Evolutionary conservation across 92 coral and sea anemone species (phyloP).

Genomic region (Galaxea fascicularis): DNA sequence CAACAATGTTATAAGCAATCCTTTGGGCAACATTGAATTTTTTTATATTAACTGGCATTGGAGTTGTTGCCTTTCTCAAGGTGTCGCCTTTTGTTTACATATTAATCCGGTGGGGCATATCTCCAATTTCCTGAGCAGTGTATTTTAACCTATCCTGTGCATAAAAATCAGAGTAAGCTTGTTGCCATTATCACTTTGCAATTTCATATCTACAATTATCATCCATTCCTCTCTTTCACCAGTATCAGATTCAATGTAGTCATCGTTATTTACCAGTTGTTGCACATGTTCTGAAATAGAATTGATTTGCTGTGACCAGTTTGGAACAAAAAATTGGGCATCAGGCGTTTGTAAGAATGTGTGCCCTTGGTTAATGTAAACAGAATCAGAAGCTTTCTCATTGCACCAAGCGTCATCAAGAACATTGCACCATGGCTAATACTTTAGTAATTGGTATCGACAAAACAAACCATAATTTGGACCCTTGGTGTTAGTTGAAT

Average conservation of each 20-base stretch:
- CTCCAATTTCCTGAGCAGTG: conserved; percentile 39
- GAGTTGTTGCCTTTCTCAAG: neutral
- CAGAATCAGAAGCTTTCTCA: conserved; percentile 33
- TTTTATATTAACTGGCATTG: conserved; percentile 22
- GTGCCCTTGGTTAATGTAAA: conserved; percentile 37
- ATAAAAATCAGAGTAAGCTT: neutral
- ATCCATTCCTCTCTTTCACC: conserved; percentile 68
- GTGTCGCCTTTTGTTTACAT: conserved; percentile 20
- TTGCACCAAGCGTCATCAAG: conserved; percentile 48
- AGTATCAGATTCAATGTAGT: conserved; percentile 42
- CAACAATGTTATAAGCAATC: conserved; percentile 51
- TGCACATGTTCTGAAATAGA: conserved; percentile 39
- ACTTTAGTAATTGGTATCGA: conserved; percentile 50
- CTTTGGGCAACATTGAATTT: conserved; percentile 40
- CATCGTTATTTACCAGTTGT: conserved; percentile 3
- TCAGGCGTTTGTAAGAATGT: conserved; percentile 36
- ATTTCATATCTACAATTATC: conserved; percentile 52
- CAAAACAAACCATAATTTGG: conserved; percentile 39
- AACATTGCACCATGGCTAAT: conserved; percentile 51
- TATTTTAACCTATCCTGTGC: conserved; percentile 1
- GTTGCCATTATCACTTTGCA: neutral
- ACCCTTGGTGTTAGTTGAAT: conserved; percentile 41
- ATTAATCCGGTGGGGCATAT: conserved; percentile 70
- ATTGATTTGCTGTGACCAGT: conserved; percentile 50
- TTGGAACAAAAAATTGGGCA: conserved; percentile 21